Evolutionary conservation across 2,797 vertebrate species (phyloP).

Genomic region (Carapus acus): DNA sequence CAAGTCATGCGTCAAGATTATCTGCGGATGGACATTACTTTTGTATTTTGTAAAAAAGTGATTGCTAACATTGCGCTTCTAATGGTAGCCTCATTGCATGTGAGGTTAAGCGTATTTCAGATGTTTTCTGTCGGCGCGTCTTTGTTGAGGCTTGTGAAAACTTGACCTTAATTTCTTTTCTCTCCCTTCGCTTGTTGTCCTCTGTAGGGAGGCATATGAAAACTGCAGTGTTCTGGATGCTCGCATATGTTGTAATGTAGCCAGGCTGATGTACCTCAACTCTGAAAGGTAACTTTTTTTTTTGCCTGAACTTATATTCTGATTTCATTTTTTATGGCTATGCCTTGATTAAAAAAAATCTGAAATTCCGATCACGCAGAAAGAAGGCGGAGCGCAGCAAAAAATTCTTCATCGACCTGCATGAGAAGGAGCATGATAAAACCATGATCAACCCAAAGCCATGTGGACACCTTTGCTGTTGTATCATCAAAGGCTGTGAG

Average conservation of each 20-base stretch:
- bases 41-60: no score
- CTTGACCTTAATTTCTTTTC: not conserved
- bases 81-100: no score
- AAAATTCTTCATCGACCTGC: conserved; percentile 87
- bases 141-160: not conserved
- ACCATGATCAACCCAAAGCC: conserved; percentile 96
- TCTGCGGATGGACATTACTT: conserved; percentile 4
- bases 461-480: conserved; percentile 97
- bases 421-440: conserved; percentile 72
- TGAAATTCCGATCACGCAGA: conserved; percentile 65
- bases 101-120: no score
- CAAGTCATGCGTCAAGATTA: conserved; percentile 56
- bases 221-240: conserved; percentile 89
- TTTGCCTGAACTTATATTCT: no score
- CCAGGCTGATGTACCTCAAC: conserved; percentile 87
- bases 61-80: no score
- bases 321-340: not conserved
- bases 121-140: no score
- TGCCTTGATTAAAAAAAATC: conserved; percentile 24
- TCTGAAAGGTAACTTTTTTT: conserved; percentile 81
- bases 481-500: conserved; percentile 89
- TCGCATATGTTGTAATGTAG: conserved; percentile 92
- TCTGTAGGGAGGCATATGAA: conserved; percentile 83
- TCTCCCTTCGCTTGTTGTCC: not conserved
- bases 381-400: conserved; percentile 92